Evolutionary conservation across 2,113 vertebrate species (phyloP), one percentile per base, ranked within the genome.

Genomic region (Aptenodytes forsteri): DNA sequence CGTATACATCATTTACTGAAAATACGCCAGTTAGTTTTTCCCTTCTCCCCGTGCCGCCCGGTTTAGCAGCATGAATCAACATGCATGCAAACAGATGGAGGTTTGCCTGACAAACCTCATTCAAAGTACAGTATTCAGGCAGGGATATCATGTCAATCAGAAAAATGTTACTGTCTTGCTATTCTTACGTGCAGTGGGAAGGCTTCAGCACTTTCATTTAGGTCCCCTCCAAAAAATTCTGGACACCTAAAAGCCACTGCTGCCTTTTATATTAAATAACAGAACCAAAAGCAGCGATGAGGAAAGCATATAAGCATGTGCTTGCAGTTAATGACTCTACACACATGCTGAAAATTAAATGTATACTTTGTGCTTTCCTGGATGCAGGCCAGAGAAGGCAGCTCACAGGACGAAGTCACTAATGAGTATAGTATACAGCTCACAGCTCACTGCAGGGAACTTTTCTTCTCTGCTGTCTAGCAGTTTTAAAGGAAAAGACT

Each of bases 311-410:
- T 38, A 92, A 77, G 66, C 89, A 90, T 94, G 67, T 88, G 50
- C 64, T 93, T 70, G 71, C 58, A 95, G 58, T 93, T 93, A 94
- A 86, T 77, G 79, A 69, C 49, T 54, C 54, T 55, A 42, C 40
- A 83, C 88, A 92, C 50, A 94, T 94, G 96, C 58, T 92, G 71
- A 83, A 94, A 92, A 96, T 97, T 78, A 95, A 95, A 90, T 90
- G 72, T 92, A 90, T 47, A 67, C 58, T 92, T 96, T 25, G n/a
- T 83, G 75, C 59, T 93, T 95, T 92, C 79, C 88, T 94, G 92
- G 85, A 88, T 44, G 13, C 1, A 1, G 26, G 88, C 88, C 96
- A 96, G 62, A 91, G 78, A 79, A 91, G 92, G 75, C 93, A 90
- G 54, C 44, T 95, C 47, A 23, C 23, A 76, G 52, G 61, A 82